These are phyloP conservation scores for Istiophorus platypterus DNA, from an alignment of 2,113 vertebrate genomes.

Conservation along the genomic window DNA sequence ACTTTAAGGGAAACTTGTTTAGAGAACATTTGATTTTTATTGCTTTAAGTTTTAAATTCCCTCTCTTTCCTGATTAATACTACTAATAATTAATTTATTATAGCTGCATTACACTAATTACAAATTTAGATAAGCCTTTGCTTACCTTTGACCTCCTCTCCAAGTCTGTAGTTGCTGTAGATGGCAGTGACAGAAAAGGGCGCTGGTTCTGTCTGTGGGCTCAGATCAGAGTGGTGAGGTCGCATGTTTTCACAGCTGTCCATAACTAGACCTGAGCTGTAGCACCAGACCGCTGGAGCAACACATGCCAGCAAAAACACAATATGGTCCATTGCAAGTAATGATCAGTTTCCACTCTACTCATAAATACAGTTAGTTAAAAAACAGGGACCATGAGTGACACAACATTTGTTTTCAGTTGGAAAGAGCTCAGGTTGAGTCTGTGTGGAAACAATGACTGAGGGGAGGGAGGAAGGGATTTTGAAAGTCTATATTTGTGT, in stretches of 20 bases:
- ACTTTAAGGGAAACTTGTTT: not conserved
- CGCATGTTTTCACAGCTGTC: conserved; percentile 46
- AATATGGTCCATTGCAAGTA: conserved; percentile 26
- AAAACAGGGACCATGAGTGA: not conserved
- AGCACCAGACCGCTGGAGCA: conserved; percentile 33
- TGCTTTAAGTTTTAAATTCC: not conserved
- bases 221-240: conserved; percentile 31
- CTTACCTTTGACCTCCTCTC: conserved; percentile 73
- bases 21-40: not conserved
- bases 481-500: not conserved
- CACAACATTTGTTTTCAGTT: not conserved
- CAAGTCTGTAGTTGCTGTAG: conserved; percentile 35
- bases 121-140: not conserved
- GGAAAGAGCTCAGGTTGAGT: conserved; percentile 1
- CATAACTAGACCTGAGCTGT: conserved; percentile 47
- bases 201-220: not conserved
- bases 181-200: conserved; percentile 41
- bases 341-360: not conserved
- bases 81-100: not conserved
- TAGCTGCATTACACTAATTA: not conserved
- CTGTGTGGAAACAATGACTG: conserved; percentile 3
- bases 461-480: not conserved
- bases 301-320: conserved; percentile 33
- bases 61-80: not conserved
- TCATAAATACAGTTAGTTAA: not conserved